Evolutionary conservation across 1,140 invertebrate species (phyloP), one percentile per base, ranked within the genome.

Genomic region (Euura lappo): DNA sequence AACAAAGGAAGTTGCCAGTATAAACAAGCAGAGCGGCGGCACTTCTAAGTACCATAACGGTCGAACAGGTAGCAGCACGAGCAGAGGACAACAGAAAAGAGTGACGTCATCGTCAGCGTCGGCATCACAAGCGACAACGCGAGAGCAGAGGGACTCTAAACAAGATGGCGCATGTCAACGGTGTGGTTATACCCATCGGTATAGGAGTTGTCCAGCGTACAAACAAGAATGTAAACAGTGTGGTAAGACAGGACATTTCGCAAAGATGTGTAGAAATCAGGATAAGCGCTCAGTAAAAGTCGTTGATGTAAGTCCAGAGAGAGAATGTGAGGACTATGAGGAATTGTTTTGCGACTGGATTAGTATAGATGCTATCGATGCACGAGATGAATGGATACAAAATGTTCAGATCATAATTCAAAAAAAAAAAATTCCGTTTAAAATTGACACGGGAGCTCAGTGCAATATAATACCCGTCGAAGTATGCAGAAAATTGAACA

Each of bases 391-490:
- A 1, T 28, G 28, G 28, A 28, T 28, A 28, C 28, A 28, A 28
- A 28, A 28, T 28, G 28, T 28, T 28, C 28, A 28, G 28, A 28
- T 28, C 0, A 1, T 28, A 28, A 28, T 28, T 28, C 28, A 28
- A 28, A 74, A 28, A 71, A n/a, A 71, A 71, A 42, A 44, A 42
- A 28, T 74, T 0, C 13, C 13, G 1, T 71, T 70, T 46, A 74
- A 76, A 73, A 67, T 76, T 4, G 75, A 73, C 66, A 66, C 72
- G 6, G 75, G 75, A 6, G 75, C 75, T 10, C 69, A 73, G 51
- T 71, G 75, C 51, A 76, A 76, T 73, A 60, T 76, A 47, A 45
- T 76, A 10, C 45, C 72, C 1, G n/a, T 69, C 4, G 65, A 68
- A 1, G 42, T 68, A 42, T 73, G 72, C 45, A 65, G 68, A 68